phyloP scores from a whole-genome alignment of 2,888 invertebrate species.

The Xanthia togata region DNA sequence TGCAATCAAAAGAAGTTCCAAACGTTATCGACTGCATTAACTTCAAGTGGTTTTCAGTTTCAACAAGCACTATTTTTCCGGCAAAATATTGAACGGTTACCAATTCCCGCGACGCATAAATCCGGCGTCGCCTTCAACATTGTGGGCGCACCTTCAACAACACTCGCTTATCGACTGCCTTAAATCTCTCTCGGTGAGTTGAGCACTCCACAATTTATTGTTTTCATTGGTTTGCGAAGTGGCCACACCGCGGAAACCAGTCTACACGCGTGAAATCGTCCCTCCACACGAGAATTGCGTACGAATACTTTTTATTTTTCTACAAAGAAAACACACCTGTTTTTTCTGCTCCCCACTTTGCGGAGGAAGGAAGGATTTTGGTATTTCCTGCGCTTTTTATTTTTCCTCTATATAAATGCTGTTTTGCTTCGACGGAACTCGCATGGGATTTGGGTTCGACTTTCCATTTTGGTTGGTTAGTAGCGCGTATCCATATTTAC shows the following conservation, averaged over 20 bases:
- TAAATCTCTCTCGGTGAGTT: constrained; percentile 83
- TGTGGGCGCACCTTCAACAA: constrained; percentile 75
- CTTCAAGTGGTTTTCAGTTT: constrained; percentile 40
- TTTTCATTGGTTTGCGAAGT: constrained; percentile 70
- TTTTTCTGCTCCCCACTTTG: constrained; percentile 52
- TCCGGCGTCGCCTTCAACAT: constrained; percentile 60
- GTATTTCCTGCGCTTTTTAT: constrained; percentile 57
- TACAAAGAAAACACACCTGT: constrained; percentile 61
- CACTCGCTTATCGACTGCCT: constrained; percentile 81
- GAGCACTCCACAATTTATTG: constrained; percentile 74
- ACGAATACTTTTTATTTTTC: constrained; percentile 69
- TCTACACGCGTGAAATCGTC: constrained; percentile 69
- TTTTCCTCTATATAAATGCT: constrained; percentile 36
- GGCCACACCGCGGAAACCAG: constrained; percentile 66
- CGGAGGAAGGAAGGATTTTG: constrained; percentile 54
- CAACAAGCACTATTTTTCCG: constrained; percentile 59
- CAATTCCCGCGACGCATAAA: constrained; percentile 63
- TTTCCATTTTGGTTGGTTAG: constrained; percentile 37
- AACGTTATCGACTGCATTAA: constrained; percentile 26
- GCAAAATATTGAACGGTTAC: constrained; percentile 63
- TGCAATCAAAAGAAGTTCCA: constrained; percentile 4
- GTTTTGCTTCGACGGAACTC: constrained; percentile 48
- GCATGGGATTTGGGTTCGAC: constrained; percentile 53
- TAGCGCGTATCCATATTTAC: constrained; percentile 12
- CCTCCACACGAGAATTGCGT: constrained; percentile 63